Conservation (phyloP, 2,113 vertebrate species). For the Microtus richardsoni region DNA sequence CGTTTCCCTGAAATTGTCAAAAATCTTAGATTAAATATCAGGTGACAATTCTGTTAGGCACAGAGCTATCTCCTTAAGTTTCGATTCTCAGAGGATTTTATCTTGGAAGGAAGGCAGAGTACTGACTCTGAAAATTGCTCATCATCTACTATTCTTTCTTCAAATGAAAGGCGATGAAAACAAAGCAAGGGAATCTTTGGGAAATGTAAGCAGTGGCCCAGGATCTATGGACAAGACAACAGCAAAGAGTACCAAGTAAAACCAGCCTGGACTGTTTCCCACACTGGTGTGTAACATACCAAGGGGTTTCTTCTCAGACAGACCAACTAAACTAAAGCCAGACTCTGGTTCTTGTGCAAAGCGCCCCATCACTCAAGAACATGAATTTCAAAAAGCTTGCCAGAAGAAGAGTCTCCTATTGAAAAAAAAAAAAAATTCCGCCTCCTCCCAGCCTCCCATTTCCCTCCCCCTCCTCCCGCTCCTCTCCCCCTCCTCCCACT, state of each 20-base stretch:
- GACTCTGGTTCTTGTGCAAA: neutral
- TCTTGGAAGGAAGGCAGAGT: neutral
- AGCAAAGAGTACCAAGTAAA: neutral
- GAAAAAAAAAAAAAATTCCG: no score
- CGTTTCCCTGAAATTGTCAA: neutral
- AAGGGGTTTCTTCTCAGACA: neutral
- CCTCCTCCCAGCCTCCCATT: no score
- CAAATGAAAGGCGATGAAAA: neutral
- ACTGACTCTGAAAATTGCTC: neutral
- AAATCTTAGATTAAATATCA: neutral
- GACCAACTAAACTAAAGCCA: neutral
- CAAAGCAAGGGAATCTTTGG: conserved; percentile 13
- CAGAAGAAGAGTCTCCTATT: neutral
- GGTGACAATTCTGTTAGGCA: conserved; percentile 19
- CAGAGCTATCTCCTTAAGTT: neutral
- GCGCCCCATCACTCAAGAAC: neutral
- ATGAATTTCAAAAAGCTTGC: neutral
- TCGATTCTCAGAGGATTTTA: neutral
- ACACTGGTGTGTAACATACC: neutral
- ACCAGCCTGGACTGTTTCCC: neutral
- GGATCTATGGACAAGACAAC: neutral
- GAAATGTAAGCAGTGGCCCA: neutral
- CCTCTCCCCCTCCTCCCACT: no score
- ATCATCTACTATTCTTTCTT: neutral
- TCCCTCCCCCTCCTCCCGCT: no score